Percentiles rank a stretch among this genome's conserved stretches.
These are phyloP conservation scores for Chaetodon trifasciatus DNA, from an alignment of 2,797 vertebrate species.

Conservation along the genomic window DNA sequence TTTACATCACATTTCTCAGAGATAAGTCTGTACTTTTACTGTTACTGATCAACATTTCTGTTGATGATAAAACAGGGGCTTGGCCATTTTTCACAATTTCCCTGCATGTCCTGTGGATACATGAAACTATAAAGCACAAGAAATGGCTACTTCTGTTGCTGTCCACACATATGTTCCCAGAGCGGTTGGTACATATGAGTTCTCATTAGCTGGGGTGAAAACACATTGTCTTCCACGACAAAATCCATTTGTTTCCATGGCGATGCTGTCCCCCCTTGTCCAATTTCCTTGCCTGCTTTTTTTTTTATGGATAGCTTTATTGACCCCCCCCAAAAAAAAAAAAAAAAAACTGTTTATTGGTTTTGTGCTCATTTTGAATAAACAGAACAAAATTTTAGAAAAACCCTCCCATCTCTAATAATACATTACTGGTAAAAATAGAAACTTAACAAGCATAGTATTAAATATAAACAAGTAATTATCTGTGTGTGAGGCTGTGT, in stretches of 20 bases:
- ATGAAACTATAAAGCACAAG: constrained; percentile 45
- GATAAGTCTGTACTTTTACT: neutral
- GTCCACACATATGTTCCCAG: constrained; percentile 56
- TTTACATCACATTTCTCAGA: constrained; percentile 4
- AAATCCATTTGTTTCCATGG: constrained; percentile 80
- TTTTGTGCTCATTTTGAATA: neutral
- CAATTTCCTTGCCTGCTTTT: constrained; percentile 76
- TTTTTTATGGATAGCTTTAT: constrained; percentile 79
- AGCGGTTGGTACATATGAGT: constrained; percentile 59
- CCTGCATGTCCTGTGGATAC: constrained; percentile 19
- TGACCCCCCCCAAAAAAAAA: constrained; percentile 13
- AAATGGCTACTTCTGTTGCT: constrained; percentile 38
- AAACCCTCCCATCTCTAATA: neutral
- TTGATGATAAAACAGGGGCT: constrained; percentile 6
- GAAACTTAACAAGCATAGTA: neutral
- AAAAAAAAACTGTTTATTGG: neutral
- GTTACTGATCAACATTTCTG: neutral
- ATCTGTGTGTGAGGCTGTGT: too few species aligned
- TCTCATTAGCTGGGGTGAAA: constrained; percentile 72
- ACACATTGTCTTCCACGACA: constrained; percentile 70
- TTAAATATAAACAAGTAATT: too few species aligned
- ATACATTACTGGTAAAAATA: neutral
- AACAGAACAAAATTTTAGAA: neutral
- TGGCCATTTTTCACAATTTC: constrained; percentile 38
- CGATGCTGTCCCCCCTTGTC: constrained; percentile 55